A percentile compares a stretch with the other conserved stretches of the same genome.
phyloP scores from a whole-genome alignment of 2,888 invertebrate species.

The Heliconius charithonia region DNA sequence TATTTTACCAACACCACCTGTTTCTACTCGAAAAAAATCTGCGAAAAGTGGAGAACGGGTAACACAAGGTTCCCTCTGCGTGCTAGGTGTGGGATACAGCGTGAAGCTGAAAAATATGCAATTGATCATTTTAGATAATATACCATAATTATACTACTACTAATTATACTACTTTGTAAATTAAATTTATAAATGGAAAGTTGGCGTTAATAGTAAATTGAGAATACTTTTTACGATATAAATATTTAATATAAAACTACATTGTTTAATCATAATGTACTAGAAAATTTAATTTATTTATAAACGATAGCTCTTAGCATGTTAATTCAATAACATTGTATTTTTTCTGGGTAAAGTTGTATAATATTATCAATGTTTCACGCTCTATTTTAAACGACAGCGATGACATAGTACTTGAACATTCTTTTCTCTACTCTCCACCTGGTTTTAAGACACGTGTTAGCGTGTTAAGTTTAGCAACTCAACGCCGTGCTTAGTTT shows the following conservation, averaged over 20 bases:
- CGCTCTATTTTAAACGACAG: background rate
- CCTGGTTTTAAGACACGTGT: background rate
- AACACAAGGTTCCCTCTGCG: too few relatives aligned
- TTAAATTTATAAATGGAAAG: too few relatives aligned
- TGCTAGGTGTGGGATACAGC: too few relatives aligned
- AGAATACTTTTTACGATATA: too few relatives aligned
- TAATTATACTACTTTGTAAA: too few relatives aligned
- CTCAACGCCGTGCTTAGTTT: background rate
- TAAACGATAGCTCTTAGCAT: background rate
- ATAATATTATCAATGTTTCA: background rate
- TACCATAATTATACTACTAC: too few relatives aligned
- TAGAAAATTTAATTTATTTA: background rate
- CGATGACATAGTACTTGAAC: background rate
- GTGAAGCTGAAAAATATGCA: too few relatives aligned
- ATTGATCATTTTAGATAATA: too few relatives aligned
- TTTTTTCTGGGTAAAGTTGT: background rate
- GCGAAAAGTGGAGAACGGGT: too few relatives aligned
- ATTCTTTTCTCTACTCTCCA: background rate
- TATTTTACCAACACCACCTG: too few relatives aligned
- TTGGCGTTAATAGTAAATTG: too few relatives aligned
- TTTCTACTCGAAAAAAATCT: too few relatives aligned
- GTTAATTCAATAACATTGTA: background rate
- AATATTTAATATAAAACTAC: background rate
- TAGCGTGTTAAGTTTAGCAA: background rate
- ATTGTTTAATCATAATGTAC: background rate